phyloP scores from a whole-genome alignment of 2,888 invertebrate genomes.

The Monoplex corrugatus region DNA sequence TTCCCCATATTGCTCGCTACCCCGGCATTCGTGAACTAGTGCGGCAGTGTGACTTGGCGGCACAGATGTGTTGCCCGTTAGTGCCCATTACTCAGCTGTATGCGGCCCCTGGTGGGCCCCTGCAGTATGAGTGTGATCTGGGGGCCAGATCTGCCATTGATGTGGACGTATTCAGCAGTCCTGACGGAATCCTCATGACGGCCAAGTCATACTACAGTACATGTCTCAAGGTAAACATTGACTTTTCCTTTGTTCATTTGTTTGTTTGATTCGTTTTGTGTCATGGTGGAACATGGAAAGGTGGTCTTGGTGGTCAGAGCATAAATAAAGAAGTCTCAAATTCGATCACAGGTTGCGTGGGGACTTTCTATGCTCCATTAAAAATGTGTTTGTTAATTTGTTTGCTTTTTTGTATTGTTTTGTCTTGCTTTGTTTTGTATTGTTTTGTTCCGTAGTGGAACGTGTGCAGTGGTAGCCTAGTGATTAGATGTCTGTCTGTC shows the following conservation, averaged over 20 bases:
- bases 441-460: too few species aligned
- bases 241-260: too few species aligned
- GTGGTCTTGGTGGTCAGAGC: too few species aligned
- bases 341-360: too few species aligned
- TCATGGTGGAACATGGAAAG: too few species aligned
- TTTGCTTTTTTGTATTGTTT: too few species aligned
- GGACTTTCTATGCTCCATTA: too few species aligned
- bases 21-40: constrained; percentile 66
- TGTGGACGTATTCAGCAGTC: constrained; percentile 71
- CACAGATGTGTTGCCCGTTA: constrained; percentile 68
- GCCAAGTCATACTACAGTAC: constrained; percentile 71
- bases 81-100: constrained; percentile 77
- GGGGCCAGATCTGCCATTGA: constrained; percentile 64
- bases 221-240: constrained; percentile 56
- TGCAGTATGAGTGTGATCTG: constrained; percentile 75
- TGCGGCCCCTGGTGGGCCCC: constrained; percentile 75
- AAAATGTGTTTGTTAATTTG: too few species aligned
- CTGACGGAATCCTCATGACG: constrained; percentile 71
- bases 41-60: constrained; percentile 71
- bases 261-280: neutral
- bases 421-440: too few species aligned
- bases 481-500: too few species aligned
- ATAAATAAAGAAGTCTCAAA: too few species aligned
- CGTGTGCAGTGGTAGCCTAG: too few species aligned
- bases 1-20: constrained; percentile 89